Base-by-base conservation (phyloP, 23 tunicate species). In the Styela plicata region DNA sequence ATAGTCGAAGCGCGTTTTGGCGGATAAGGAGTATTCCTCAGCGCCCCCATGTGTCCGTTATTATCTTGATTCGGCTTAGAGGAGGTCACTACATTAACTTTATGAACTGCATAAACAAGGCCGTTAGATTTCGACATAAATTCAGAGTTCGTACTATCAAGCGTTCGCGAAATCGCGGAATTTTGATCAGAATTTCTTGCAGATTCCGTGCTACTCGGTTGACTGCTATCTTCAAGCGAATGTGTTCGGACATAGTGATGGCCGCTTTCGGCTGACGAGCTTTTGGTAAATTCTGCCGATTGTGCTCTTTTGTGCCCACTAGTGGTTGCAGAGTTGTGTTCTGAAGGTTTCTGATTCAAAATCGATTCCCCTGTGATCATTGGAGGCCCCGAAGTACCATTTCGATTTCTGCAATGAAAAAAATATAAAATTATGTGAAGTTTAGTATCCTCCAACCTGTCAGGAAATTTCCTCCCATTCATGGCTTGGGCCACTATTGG, bases 291-390 rank as follows among this genome's bases (percentile, higher is more conserved):
- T 3, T 71, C 77, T 5, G 77, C 77, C 2, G 77, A 71, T 32
- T 71, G 32, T 71, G 77, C 70, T 24, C 70, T 24, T 7, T 66
- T 28, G 32, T 34, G 77, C 37, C 24, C 35, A 18, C 7, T 44
- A 44, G 57, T 44, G 57, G 57, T 5, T 44, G 57, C 57, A 44
- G 65, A 29, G 18, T 53, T 76, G 28, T 21, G 63, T 27, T 53
- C 81, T 1, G 24, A 25, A 22, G 81, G 81, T 44, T 76, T 76
- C 66, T 73, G 78, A n/a, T 73, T 73, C 16, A 76, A 29, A 44
- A 76, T 76, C 28, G 81, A 76, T 44, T 76, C 81, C 2, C 81
- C 81, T 52, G 64, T 76, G 64, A 76, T 44, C 63, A 53, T 44
- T 13, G 81, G 81, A 32, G 52, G 37, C 19, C 52, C n/a, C 17